Evolutionary conservation across 2,888 invertebrate species (phyloP).

Genomic region (Stenoptilia bipunctidactyla): DNA sequence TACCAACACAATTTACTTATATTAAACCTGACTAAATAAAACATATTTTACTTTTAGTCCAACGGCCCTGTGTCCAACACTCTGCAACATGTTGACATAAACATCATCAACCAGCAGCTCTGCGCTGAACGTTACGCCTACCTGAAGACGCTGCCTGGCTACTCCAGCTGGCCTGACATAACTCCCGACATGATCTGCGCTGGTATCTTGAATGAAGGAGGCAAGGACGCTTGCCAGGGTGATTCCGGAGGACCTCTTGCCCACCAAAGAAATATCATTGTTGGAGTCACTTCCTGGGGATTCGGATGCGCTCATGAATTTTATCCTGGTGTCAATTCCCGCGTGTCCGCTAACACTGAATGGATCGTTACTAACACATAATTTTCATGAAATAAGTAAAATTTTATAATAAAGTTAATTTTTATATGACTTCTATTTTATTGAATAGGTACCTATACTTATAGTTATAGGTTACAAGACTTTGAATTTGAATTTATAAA

Average conservation of each 20-base stretch:
- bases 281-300: constrained; percentile 63
- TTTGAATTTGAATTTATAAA: too few relatives aligned
- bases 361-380: constrained; percentile 43
- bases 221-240: constrained; percentile 51
- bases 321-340: constrained; percentile 63
- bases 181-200: constrained; percentile 35
- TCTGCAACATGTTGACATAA: constrained; percentile 24
- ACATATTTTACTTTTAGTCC: constrained; percentile 8
- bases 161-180: constrained; percentile 22
- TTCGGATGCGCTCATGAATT: constrained; percentile 44
- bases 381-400: too few relatives aligned
- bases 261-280: constrained; percentile 32
- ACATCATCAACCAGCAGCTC: constrained; percentile 25
- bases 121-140: constrained; percentile 28
- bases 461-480: too few relatives aligned
- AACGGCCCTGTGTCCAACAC: constrained; percentile 12
- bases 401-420: too few relatives aligned
- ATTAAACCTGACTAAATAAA: background rate
- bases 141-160: constrained; percentile 20
- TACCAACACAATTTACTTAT: background rate
- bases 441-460: too few relatives aligned
- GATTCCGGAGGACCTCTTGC: constrained; percentile 67
- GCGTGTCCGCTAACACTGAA: constrained; percentile 33
- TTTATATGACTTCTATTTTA: too few relatives aligned
- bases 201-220: constrained; percentile 28